Percentiles rank a stretch among this genome's conserved stretches.
phyloP scores from a whole-genome alignment of 2,888 invertebrate genomes.

The Coenonympha arcania region DNA sequence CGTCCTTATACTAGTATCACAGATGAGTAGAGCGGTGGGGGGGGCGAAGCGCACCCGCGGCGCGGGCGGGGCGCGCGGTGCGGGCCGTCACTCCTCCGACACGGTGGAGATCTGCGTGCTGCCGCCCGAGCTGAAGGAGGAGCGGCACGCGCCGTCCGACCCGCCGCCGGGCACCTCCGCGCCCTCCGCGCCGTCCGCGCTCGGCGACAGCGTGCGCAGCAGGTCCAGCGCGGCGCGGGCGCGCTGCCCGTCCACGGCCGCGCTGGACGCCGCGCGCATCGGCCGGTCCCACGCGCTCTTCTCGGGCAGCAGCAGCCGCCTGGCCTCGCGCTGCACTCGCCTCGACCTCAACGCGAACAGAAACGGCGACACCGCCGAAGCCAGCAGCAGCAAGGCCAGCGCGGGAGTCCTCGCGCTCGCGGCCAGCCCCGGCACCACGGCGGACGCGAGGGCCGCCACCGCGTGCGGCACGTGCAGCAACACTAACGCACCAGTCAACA shows the following conservation, averaged over 20 bases:
- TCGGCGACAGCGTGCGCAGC: slow-evolving; percentile 59
- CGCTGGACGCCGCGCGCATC: slow-evolving; percentile 70
- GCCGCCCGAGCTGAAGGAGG: slow-evolving; percentile 77
- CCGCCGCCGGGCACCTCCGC: slow-evolving; percentile 40
- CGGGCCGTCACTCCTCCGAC: slow-evolving; percentile 71
- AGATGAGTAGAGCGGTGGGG: slow-evolving; percentile 73
- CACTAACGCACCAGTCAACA: slow-evolving; percentile 79
- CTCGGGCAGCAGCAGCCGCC: slow-evolving; percentile 46
- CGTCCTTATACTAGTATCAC: slow-evolving; percentile 71
- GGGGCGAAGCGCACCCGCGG: slow-evolving; percentile 58
- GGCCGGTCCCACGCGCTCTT: slow-evolving; percentile 67
- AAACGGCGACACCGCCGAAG: slow-evolving; percentile 80
- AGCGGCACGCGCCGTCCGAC: slow-evolving; percentile 71
- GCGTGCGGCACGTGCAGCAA: slow-evolving; percentile 82
- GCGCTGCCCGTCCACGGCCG: slow-evolving; percentile 70
- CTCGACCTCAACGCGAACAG: slow-evolving; percentile 44
- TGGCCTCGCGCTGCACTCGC: slow-evolving; percentile 34
- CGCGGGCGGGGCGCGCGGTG: slow-evolving; percentile 31
- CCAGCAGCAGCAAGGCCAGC: slow-evolving; percentile 73
- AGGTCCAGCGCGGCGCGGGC: slow-evolving; percentile 63
- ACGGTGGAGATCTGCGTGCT: slow-evolving; percentile 77
- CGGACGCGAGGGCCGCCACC: slow-evolving; percentile 51
- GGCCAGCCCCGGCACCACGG: slow-evolving; percentile 69
- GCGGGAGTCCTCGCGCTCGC: slow-evolving; percentile 66
- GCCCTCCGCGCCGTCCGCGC: slow-evolving; percentile 54